Base-by-base conservation (phyloP, 2,797 vertebrate genomes). In the Ctenopoma kingsleyae region DNA sequence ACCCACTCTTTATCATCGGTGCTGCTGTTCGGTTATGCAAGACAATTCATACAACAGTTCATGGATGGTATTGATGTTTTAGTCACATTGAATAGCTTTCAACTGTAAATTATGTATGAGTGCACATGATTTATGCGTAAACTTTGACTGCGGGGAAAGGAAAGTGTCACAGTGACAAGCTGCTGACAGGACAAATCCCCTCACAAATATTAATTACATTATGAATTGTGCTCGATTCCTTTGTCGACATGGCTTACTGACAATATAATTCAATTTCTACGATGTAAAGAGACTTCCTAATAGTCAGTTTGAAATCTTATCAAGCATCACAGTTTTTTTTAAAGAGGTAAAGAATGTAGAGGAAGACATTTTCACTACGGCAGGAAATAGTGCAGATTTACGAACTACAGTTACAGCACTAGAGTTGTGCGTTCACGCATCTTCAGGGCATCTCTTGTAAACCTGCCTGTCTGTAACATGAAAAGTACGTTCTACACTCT, bases 31-130 rank as follows among this genome's bases (percentile, higher is more conserved):
- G 57, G 69, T 67, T 80, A 50, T 71, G 49, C 46, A 74, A 64
- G 75, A 77, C 20, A 25, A 77, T 71, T 71, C 49, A 32, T 60
- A 41, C 4, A 35, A 60, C 60, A 63, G 60, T 77, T 87, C 56
- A 72, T 63, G 19, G 66, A 57, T 23, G 10, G 43, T 83, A 87
- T 86, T 80, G 83, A 88, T 69, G 76, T 80, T 85, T 79, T 61
- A 52, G 82, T 82, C 82, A 76, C 67, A 67, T 36, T 65, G 71
- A 80, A 77, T 69, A 64, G 66, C 73, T 79, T 60, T 85, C 64
- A 79, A 54, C 69, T 70, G 74, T 88, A 80, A 84, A 88, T 87
- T 67, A 92, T 90, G 79, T 74, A 89, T 85, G 80, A 86, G 67
- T 36, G 40, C 25, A 60, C 32, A 86, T 86, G 80, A 89, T 88